Percentiles rank a stretch among this genome's conserved stretches.
These are phyloP conservation scores for Cranoglanis bouderius DNA, from an alignment of 2,113 vertebrate species.

Conservation along the genomic window DNA sequence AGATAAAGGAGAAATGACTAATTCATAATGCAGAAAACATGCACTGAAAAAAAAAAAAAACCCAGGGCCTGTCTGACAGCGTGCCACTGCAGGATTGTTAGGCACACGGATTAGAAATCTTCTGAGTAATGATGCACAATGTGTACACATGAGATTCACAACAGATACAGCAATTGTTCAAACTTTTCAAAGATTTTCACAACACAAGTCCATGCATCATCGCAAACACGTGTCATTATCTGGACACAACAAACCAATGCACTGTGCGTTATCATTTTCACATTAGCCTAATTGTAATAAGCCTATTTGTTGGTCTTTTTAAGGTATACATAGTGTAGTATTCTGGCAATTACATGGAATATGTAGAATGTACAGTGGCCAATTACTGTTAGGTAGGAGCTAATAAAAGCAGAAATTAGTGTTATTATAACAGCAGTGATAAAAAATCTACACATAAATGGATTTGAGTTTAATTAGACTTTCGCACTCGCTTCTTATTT, in stretches of 20 bases:
- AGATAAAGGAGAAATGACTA: conserved; percentile 17
- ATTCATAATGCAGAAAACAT: not conserved
- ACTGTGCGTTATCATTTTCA: not conserved
- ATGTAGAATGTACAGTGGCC: not conserved
- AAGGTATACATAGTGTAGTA: not conserved
- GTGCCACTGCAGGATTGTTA: not conserved
- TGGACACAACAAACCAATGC: not conserved
- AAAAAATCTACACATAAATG: not conserved
- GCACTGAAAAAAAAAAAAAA: not conserved
- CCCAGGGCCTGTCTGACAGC: not conserved
- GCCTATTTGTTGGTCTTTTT: not conserved
- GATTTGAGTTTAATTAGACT: not conserved
- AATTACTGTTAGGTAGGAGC: not conserved
- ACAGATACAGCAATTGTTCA: not conserved
- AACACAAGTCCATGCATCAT: not conserved
- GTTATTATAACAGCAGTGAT: not conserved
- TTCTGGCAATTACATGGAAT: not conserved
- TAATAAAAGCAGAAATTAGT: not conserved
- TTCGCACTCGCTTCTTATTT: no score
- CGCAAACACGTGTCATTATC: not conserved
- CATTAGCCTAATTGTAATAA: not conserved
- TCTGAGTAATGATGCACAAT: not conserved
- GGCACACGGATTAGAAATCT: not conserved
- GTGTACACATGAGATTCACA: not conserved
- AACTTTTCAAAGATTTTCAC: not conserved